Conservation (phyloP, 2,113 vertebrate species). For the Brienomyrus longianalis region DNA sequence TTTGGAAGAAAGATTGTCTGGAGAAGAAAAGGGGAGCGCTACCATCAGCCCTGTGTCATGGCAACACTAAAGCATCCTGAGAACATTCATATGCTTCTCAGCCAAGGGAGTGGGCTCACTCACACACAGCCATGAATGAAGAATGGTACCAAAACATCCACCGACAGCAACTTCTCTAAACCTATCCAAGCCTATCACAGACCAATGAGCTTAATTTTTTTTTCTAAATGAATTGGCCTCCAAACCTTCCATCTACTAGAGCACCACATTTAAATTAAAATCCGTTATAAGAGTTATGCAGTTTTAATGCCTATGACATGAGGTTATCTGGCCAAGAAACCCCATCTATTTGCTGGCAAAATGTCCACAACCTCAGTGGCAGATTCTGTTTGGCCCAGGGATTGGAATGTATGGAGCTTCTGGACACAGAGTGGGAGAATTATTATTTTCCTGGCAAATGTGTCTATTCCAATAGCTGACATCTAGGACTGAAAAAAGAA, state of each 20-base stretch:
- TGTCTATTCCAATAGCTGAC: background rate
- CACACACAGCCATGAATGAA: too few species aligned
- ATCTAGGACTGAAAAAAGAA: background rate
- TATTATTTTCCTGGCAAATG: background rate
- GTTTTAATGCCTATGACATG: background rate
- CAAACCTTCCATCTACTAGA: background rate
- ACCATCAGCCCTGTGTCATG: too few species aligned
- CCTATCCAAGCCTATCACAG: background rate
- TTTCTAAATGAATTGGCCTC: background rate
- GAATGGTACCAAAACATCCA: too few species aligned
- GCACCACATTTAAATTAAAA: background rate
- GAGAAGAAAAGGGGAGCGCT: too few species aligned
- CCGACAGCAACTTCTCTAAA: too few species aligned
- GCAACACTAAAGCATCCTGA: too few species aligned
- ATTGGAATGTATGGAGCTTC: background rate
- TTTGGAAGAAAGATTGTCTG: too few species aligned
- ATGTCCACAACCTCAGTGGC: background rate
- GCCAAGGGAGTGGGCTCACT: too few species aligned
- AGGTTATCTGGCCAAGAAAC: background rate
- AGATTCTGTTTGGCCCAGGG: background rate
- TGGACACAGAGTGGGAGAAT: background rate
- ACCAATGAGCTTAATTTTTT: background rate
- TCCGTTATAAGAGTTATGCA: background rate
- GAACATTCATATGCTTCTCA: too few species aligned
- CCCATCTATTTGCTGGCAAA: background rate